Percentiles rank a stretch among this genome's conserved stretches.
Evolutionary conservation across 2,113 vertebrate genomes (phyloP).

Genomic region (Drymodes brunneopygia): DNA sequence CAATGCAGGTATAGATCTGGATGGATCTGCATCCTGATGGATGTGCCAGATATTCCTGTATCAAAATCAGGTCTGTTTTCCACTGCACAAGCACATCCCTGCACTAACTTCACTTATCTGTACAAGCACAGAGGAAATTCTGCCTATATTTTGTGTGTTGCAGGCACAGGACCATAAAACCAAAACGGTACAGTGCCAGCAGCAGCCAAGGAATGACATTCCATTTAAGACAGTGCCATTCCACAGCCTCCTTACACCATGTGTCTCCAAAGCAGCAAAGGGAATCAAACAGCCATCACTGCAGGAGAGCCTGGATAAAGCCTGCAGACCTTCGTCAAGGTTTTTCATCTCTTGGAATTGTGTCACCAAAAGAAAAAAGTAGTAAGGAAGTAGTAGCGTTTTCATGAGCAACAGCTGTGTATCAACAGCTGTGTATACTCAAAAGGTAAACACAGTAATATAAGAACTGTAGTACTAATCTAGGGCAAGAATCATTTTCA

Average conservation of each 20-base stretch:
- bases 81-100: background rate
- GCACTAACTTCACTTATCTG: background rate
- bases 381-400: background rate
- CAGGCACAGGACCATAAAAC: background rate
- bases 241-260: accelerated
- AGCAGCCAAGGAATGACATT: background rate
- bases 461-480: background rate
- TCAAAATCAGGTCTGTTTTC: background rate
- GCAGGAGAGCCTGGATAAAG: background rate
- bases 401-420: background rate
- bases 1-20: background rate
- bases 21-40: background rate
- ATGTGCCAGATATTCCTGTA: background rate
- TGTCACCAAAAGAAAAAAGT: background rate
- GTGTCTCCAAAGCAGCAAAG: background rate
- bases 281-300: background rate
- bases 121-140: background rate
- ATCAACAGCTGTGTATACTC: background rate
- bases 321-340: background rate
- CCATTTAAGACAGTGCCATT: background rate
- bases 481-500: background rate
- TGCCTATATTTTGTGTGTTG: background rate
- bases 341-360: background rate
- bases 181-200: background rate
- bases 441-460: background rate